Percentiles rank a stretch among this genome's conserved stretches.
phyloP scores from a whole-genome alignment of 1,140 invertebrate species.

The Zaprionus nigranus region DNA sequence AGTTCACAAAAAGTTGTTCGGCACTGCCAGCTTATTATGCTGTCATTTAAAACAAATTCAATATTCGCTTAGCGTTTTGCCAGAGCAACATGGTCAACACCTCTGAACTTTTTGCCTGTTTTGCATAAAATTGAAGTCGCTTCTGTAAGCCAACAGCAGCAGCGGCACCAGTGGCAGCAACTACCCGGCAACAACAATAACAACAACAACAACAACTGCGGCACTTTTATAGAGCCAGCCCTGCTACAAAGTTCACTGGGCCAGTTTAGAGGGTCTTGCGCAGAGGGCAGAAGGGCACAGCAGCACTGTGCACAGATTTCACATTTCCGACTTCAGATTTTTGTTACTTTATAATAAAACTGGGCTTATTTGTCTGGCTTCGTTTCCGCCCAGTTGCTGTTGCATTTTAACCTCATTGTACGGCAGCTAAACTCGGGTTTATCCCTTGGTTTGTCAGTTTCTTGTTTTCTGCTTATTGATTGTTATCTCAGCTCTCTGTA shows the following conservation, averaged over 20 bases:
- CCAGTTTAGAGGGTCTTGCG: background rate
- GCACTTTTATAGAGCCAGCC: constrained; percentile 50
- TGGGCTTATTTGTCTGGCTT: constrained; percentile 66
- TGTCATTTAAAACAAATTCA: constrained; percentile 80
- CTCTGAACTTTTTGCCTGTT: constrained; percentile 71
- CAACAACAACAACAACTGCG: constrained; percentile 25
- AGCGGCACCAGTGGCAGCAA: constrained; percentile 27
- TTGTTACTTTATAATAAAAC: constrained; percentile 80
- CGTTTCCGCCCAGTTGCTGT: constrained; percentile 24
- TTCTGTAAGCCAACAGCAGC: constrained; percentile 12
- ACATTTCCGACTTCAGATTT: constrained; percentile 61
- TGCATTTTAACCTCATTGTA: constrained; percentile 52
- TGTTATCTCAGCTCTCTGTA: constrained; percentile 32
- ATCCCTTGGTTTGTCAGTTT: constrained; percentile 39
- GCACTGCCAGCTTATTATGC: constrained; percentile 65
- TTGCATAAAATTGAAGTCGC: constrained; percentile 63
- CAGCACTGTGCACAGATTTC: constrained; percentile 43
- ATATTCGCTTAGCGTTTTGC: constrained; percentile 67
- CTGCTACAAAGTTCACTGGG: constrained; percentile 45
- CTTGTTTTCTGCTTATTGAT: constrained; percentile 44
- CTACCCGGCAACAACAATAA: constrained; percentile 16
- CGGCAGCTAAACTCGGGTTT: constrained; percentile 34
- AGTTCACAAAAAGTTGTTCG: constrained; percentile 5
- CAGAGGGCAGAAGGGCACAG: constrained; percentile 1
- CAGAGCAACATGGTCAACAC: constrained; percentile 66